Conservation (phyloP, 2,797 vertebrate species). For the Poecilia picta region DNA sequence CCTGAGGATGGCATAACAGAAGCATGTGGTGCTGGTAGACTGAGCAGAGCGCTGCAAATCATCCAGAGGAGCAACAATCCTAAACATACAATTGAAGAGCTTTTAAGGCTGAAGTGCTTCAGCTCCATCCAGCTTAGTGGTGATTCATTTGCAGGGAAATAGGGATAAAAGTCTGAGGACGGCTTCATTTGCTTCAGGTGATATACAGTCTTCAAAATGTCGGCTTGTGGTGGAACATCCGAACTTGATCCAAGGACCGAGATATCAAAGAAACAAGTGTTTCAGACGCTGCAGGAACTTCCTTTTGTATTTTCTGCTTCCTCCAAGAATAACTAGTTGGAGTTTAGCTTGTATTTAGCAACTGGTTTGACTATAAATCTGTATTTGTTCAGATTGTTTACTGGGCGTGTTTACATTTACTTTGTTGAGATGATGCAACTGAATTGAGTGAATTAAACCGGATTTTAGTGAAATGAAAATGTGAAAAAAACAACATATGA, state of each 20-base stretch:
- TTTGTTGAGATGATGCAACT: slow-evolving; percentile 5
- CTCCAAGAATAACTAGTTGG: neutral
- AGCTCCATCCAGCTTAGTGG: neutral
- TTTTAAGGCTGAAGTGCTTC: neutral
- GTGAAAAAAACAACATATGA: slow-evolving; percentile 9
- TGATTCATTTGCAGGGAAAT: neutral
- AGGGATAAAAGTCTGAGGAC: neutral
- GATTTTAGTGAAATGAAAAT: slow-evolving; percentile 25
- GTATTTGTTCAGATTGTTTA: neutral
- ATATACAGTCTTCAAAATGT: neutral
- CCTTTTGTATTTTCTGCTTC: neutral
- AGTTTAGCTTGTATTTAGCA: neutral
- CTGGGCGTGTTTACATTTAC: slow-evolving; percentile 8
- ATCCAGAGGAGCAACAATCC: neutral
- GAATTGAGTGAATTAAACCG: slow-evolving; percentile 21
- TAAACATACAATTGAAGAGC: neutral
- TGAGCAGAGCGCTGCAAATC: neutral
- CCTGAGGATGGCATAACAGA: neutral
- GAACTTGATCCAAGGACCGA: neutral
- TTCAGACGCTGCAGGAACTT: neutral
- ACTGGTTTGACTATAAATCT: neutral
- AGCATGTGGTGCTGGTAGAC: neutral
- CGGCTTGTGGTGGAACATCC: neutral
- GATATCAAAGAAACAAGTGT: neutral
- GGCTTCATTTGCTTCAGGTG: neutral